These are phyloP conservation scores for Aproaerema taeniolella DNA, from an alignment of 2,888 invertebrate species.

Conservation along the genomic window DNA sequence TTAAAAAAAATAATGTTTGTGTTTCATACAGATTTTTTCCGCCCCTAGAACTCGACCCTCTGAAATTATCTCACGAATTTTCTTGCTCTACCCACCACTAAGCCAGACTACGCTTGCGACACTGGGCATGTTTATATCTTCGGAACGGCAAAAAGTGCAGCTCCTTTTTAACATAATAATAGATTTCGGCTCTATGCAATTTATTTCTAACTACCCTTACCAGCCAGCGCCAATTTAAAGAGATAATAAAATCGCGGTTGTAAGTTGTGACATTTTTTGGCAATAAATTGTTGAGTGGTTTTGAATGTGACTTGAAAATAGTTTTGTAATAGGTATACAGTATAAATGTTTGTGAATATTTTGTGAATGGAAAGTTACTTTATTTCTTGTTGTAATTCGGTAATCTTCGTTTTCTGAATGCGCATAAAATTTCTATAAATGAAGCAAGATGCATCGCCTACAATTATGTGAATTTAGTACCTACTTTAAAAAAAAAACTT, in stretches of 20 bases:
- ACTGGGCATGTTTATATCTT: slow-evolving; percentile 55
- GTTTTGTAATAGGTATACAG: too few species aligned
- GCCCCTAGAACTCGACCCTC: too few species aligned
- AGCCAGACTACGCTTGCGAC: slow-evolving; percentile 37
- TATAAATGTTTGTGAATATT: too few species aligned
- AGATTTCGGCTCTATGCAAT: slow-evolving; percentile 51
- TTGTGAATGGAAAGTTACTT: too few species aligned
- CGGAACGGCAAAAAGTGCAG: slow-evolving; percentile 53
- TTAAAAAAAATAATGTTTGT: too few species aligned
- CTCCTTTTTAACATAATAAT: slow-evolving; percentile 65
- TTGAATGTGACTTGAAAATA: slow-evolving; percentile 2
- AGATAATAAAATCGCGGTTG: slow-evolving; percentile 2
- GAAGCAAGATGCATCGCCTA: too few species aligned
- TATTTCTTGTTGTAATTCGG: too few species aligned
- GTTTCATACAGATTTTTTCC: too few species aligned
- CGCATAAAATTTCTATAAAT: too few species aligned
- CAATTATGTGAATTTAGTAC: too few species aligned
- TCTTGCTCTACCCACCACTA: neutral
- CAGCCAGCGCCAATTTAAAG: slow-evolving; percentile 13
- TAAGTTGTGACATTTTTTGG: slow-evolving; percentile 9
- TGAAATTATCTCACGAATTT: neutral
- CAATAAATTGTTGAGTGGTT: slow-evolving; percentile 8
- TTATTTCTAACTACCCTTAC: slow-evolving; percentile 39
- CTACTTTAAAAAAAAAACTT: too few species aligned
- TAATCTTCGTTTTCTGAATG: too few species aligned